Conservation (phyloP, 2,113 vertebrate species). For the Hemibagrus wyckioides region DNA sequence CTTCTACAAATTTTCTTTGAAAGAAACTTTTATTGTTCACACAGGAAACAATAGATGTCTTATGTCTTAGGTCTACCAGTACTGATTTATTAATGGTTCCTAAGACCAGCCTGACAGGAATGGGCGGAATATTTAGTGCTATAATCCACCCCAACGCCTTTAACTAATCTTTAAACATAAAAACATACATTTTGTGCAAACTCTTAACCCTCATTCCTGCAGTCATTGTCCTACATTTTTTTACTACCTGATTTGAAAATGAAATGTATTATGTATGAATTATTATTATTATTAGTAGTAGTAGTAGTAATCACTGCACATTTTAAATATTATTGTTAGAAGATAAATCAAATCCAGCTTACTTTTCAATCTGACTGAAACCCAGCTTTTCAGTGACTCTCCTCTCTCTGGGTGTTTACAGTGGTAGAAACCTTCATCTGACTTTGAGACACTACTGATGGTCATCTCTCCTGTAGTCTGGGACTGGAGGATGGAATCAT, state of each 20-base stretch:
- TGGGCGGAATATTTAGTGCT: no score
- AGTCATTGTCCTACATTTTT: neutral
- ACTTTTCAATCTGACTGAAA: slow-evolving; percentile 15
- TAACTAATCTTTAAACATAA: neutral
- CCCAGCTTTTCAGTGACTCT: no score
- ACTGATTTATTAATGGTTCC: neutral
- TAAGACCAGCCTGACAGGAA: neutral
- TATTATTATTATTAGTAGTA: neutral
- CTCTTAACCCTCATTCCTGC: no score
- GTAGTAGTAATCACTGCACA: neutral
- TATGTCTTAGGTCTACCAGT: neutral
- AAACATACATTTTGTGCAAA: neutral
- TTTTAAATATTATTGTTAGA: neutral
- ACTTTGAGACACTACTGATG: no score
- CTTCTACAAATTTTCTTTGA: neutral
- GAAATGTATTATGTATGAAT: neutral
- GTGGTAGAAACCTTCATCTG: no score
- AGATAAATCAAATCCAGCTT: neutral
- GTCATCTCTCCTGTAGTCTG: no score
- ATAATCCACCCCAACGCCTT: neutral
- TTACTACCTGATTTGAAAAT: neutral
- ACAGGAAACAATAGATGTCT: neutral
- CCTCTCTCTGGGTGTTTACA: no score
- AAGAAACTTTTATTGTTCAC: neutral
- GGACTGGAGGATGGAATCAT: no score